Evolutionary conservation across 2,888 invertebrate species (phyloP).

Genomic region (Tetheella fluctuosa): DNA sequence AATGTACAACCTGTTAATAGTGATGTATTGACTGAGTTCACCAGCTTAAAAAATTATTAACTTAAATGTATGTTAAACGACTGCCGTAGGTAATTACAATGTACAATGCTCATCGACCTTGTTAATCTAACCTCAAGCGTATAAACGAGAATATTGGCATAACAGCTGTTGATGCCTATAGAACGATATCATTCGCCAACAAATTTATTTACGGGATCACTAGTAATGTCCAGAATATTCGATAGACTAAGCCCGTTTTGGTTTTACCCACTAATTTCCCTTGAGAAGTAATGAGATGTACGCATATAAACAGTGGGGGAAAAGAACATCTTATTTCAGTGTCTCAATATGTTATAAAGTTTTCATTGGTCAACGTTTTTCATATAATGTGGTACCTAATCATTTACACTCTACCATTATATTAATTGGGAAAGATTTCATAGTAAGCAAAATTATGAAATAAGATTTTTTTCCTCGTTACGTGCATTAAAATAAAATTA

Average conservation of each 20-base stretch:
- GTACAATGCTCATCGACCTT: neutral
- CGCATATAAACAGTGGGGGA: neutral
- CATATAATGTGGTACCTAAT: neutral
- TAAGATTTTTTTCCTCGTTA: neutral
- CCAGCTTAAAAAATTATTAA: too few relatives aligned
- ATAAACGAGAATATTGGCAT: neutral
- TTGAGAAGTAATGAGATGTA: neutral
- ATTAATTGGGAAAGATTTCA: neutral
- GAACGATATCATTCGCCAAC: constrained; percentile 5
- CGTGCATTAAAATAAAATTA: neutral
- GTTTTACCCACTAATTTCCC: neutral
- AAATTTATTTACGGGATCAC: constrained; percentile 3
- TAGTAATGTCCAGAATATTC: neutral
- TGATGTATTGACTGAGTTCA: too few relatives aligned
- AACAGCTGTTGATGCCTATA: neutral
- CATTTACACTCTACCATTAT: neutral
- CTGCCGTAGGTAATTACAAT: too few relatives aligned
- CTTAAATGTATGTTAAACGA: too few relatives aligned
- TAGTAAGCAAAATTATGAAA: neutral
- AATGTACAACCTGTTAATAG: too few relatives aligned
- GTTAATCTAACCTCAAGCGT: neutral
- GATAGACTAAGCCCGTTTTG: neutral
- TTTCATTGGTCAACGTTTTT: neutral
- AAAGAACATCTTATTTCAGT: neutral
- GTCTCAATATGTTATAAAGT: neutral